Evolutionary conservation across 1,140 invertebrate genomes (phyloP).

Genomic region (Conopomorpha cramerella): DNA sequence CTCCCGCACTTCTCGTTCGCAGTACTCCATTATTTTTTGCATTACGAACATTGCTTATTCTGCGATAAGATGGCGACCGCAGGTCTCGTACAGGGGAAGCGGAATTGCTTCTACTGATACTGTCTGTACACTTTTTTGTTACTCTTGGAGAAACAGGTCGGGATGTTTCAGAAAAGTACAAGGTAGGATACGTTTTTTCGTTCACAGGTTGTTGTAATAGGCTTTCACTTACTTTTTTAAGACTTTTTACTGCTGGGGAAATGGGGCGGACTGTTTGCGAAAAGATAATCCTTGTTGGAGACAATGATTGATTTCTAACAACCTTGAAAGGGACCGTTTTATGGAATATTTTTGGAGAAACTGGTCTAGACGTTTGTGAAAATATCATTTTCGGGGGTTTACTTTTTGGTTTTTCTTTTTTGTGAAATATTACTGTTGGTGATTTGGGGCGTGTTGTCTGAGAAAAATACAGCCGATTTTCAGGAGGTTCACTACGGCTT

Average conservation of each 20-base stretch:
- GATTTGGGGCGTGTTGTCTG: slow-evolving; percentile 50
- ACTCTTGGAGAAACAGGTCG: slow-evolving; percentile 39
- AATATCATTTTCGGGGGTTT: slow-evolving; percentile 41
- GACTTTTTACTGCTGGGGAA: slow-evolving; percentile 20
- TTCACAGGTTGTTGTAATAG: slow-evolving; percentile 6
- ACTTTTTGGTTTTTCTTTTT: slow-evolving; percentile 14
- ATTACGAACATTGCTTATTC: slow-evolving; percentile 60
- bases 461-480: slow-evolving; percentile 51
- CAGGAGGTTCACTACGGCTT: slow-evolving; percentile 61
- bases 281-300: slow-evolving; percentile 37
- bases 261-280: slow-evolving; percentile 22
- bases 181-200: slow-evolving; percentile 18
- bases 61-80: slow-evolving; percentile 68
- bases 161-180: slow-evolving; percentile 42
- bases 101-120: slow-evolving; percentile 38
- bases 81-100: slow-evolving; percentile 61
- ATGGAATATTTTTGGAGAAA: slow-evolving; percentile 25
- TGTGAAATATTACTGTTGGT: slow-evolving; percentile 28
- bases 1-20: slow-evolving; percentile 67
- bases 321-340: slow-evolving; percentile 15
- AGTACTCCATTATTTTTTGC: slow-evolving; percentile 38
- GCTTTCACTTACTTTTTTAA: slow-evolving; percentile 3
- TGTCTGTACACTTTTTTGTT: slow-evolving; percentile 17
- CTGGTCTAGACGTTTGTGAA: slow-evolving; percentile 32
- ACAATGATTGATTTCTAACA: slow-evolving; percentile 15